Conservation (phyloP, 2,797 vertebrate species). For the Adrianichthys oophorus region DNA sequence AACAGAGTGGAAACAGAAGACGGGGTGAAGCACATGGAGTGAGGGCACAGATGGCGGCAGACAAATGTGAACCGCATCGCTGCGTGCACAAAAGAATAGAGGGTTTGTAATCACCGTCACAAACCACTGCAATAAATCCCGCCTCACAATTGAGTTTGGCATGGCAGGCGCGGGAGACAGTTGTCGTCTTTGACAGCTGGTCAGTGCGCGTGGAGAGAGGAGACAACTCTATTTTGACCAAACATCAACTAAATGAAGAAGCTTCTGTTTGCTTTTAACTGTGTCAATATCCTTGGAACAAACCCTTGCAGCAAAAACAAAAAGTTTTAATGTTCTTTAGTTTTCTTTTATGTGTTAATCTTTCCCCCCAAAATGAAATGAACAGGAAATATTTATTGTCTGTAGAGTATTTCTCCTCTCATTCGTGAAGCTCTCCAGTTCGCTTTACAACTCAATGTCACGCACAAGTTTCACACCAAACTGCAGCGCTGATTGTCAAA, state of each 20-base stretch:
- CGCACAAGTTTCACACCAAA: conserved; percentile 8
- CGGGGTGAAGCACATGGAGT: conserved; percentile 61
- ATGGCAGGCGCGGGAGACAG: conserved; percentile 61
- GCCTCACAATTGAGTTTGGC: conserved; percentile 23
- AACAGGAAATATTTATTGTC: too few relatives aligned
- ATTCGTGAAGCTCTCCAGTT: conserved; percentile 1
- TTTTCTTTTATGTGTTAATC: too few relatives aligned
- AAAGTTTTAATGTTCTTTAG: too few relatives aligned
- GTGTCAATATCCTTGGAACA: conserved; percentile 14
- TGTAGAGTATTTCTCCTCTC: neutral
- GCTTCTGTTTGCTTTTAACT: conserved; percentile 16
- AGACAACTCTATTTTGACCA: conserved; percentile 18
- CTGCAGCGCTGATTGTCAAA: conserved; percentile 32
- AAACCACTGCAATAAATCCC: conserved; percentile 51
- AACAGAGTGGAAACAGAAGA: conserved; percentile 45
- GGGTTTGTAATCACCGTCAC: conserved; percentile 52
- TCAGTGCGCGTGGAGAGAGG: neutral
- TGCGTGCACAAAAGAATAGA: conserved; percentile 63
- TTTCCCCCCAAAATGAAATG: too few relatives aligned
- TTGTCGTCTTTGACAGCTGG: conserved; percentile 68
- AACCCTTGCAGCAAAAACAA: conserved; percentile 12
- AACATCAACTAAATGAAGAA: conserved; percentile 18
- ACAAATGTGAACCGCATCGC: conserved; percentile 62
- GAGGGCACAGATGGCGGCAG: conserved; percentile 65
- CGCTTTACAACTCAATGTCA: conserved; percentile 10